phyloP scores from a whole-genome alignment of 1,140 invertebrate species.

The Mylabris phalerata region DNA sequence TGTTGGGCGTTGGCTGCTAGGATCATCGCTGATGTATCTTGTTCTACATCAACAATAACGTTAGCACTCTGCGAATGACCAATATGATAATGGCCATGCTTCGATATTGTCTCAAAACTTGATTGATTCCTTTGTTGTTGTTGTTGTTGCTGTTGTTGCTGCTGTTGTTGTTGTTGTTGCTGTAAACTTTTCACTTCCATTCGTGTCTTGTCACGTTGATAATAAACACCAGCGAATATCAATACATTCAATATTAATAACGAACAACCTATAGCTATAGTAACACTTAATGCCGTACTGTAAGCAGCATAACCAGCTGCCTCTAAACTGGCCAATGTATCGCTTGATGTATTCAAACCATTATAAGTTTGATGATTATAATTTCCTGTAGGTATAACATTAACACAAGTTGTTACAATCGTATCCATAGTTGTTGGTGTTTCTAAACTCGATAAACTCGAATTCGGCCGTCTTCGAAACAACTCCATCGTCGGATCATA shows the following conservation, averaged over 20 bases:
- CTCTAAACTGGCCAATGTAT: conserved; percentile 67
- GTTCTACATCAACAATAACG: conserved; percentile 75
- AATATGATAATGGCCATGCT: conserved; percentile 61
- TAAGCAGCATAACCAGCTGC: conserved; percentile 73
- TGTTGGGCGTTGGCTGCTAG: conserved; percentile 49
- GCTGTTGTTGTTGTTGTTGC: conserved; percentile 56
- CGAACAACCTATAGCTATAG: conserved; percentile 82
- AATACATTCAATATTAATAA: conserved; percentile 78
- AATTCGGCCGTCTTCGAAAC: conserved; percentile 49
- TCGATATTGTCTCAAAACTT: conserved; percentile 61
- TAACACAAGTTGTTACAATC: conserved; percentile 51
- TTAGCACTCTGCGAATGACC: conserved; percentile 60
- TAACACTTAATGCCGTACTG: conserved; percentile 76
- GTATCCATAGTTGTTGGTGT: conserved; percentile 52
- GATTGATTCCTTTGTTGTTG: conserved; percentile 62
- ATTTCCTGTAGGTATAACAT: conserved; percentile 47
- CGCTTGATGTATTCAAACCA: conserved; percentile 54
- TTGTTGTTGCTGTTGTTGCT: conserved; percentile 58
- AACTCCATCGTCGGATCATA: conserved; percentile 50
- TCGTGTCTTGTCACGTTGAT: conserved; percentile 75
- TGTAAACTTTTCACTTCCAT: conserved; percentile 71
- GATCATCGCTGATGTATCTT: conserved; percentile 61
- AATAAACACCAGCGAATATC: conserved; percentile 81
- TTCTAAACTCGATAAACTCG: conserved; percentile 45
- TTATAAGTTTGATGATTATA: conserved; percentile 51